phyloP scores from a whole-genome alignment of 2,888 invertebrate species.

The Allophyes oxyacanthae region DNA sequence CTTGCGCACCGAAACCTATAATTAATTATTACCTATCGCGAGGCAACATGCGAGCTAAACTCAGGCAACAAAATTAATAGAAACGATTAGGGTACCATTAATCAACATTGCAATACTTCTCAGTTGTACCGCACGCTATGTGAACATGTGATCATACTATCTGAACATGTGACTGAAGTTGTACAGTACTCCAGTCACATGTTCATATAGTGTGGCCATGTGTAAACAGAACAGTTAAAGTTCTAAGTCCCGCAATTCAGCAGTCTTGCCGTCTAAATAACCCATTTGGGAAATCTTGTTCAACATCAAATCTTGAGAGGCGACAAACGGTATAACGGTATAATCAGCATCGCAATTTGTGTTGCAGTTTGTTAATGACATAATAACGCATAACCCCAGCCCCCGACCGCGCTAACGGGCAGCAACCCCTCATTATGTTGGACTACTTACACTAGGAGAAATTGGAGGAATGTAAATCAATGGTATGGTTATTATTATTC shows the following conservation, averaged over 20 bases:
- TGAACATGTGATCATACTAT: no score
- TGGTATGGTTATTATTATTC: background rate
- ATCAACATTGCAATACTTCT: no score
- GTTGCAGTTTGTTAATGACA: conserved; percentile 28
- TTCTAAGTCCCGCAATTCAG: conserved; percentile 13
- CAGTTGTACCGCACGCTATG: no score
- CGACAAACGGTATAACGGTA: no score
- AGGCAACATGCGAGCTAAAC: no score
- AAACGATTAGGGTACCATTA: no score
- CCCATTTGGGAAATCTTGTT: conserved; percentile 31
- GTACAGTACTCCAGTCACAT: no score
- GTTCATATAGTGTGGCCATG: no score
- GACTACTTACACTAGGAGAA: background rate
- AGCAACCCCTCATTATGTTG: conserved; percentile 20
- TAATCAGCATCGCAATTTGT: conserved; percentile 20
- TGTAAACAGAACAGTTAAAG: background rate
- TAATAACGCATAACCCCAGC: conserved; percentile 22
- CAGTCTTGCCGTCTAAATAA: conserved; percentile 6
- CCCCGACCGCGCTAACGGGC: conserved; percentile 1
- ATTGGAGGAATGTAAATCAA: conserved; percentile 11
- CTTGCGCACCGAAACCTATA: no score
- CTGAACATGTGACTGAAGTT: no score
- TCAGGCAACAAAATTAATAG: no score
- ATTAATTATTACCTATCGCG: no score
- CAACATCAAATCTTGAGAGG: conserved; percentile 16